phyloP scores from a whole-genome alignment of 2,888 invertebrate species.

The Lymantria dispar region DNA sequence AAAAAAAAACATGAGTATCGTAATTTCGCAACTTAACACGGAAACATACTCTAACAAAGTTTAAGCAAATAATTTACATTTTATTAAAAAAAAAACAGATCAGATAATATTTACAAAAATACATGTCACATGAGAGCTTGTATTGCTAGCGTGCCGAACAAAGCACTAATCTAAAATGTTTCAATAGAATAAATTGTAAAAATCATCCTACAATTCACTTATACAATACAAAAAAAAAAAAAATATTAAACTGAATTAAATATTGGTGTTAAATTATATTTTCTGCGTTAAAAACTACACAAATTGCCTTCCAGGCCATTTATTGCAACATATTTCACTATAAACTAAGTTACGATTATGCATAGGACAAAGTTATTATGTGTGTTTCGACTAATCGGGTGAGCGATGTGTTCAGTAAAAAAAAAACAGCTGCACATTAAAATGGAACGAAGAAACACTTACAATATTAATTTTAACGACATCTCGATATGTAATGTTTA shows the following conservation, averaged over 20 bases:
- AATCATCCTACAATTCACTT: constrained; percentile 44
- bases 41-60: constrained; percentile 53
- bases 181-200: constrained; percentile 51
- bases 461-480: constrained; percentile 11
- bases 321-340: constrained; percentile 74
- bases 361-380: constrained; percentile 42
- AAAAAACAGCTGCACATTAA: constrained; percentile 22
- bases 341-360: constrained; percentile 64
- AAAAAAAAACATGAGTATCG: not conserved
- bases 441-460: constrained; percentile 10
- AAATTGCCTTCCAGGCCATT: constrained; percentile 63
- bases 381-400: constrained; percentile 15
- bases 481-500: constrained; percentile 29
- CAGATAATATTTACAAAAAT: constrained; percentile 61
- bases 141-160: constrained; percentile 33
- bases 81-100: constrained; percentile 59
- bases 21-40: constrained; percentile 27
- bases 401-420: constrained; percentile 2
- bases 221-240: constrained; percentile 66
- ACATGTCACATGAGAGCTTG: constrained; percentile 41
- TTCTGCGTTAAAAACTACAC: constrained; percentile 38
- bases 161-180: constrained; percentile 49
- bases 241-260: constrained; percentile 65
- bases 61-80: constrained; percentile 55
- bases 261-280: constrained; percentile 54